Conservation (phyloP, 2,888 invertebrate genomes). For the Tenodera sinensis region DNA sequence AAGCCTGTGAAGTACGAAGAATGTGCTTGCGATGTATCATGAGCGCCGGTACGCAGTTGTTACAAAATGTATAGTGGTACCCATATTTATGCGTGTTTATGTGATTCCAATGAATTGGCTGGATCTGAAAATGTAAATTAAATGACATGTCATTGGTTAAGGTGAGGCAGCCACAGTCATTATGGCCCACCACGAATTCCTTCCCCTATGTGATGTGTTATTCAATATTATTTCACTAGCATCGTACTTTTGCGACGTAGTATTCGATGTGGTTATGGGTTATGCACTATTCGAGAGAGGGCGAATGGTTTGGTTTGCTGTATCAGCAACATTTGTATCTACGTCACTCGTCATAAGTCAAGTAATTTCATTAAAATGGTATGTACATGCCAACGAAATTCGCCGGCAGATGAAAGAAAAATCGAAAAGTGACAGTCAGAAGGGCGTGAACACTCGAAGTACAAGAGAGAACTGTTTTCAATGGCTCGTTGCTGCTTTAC, state of each 20-base stretch:
- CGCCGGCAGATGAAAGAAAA: slow-evolving; percentile 33
- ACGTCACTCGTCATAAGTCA: slow-evolving; percentile 73
- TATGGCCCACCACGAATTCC: slow-evolving; percentile 69
- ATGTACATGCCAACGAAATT: slow-evolving; percentile 47
- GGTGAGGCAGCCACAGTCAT: slow-evolving; percentile 23
- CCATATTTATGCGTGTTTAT: neutral
- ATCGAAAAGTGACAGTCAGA: slow-evolving; percentile 27
- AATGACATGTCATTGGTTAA: neutral
- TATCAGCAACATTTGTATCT: slow-evolving; percentile 66
- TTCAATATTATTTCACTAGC: slow-evolving; percentile 88
- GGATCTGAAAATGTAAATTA: neutral
- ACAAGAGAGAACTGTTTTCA: slow-evolving; percentile 44
- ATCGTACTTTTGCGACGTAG: slow-evolving; percentile 86
- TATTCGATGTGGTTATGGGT: slow-evolving; percentile 81
- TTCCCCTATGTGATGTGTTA: slow-evolving; percentile 85
- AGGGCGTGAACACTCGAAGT: slow-evolving; percentile 15
- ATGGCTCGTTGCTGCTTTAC: slow-evolving; percentile 61
- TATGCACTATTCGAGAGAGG: slow-evolving; percentile 74
- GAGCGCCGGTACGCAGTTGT: neutral
- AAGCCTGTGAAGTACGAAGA: neutral
- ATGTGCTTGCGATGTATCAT: neutral
- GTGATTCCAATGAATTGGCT: neutral
- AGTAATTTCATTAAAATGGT: slow-evolving; percentile 72
- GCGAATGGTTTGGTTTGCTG: slow-evolving; percentile 60
- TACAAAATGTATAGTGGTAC: neutral